Percentiles rank a stretch among this genome's conserved stretches.
phyloP scores from a whole-genome alignment of 2,797 vertebrate species.

The Rousettus madagascariensis region DNA sequence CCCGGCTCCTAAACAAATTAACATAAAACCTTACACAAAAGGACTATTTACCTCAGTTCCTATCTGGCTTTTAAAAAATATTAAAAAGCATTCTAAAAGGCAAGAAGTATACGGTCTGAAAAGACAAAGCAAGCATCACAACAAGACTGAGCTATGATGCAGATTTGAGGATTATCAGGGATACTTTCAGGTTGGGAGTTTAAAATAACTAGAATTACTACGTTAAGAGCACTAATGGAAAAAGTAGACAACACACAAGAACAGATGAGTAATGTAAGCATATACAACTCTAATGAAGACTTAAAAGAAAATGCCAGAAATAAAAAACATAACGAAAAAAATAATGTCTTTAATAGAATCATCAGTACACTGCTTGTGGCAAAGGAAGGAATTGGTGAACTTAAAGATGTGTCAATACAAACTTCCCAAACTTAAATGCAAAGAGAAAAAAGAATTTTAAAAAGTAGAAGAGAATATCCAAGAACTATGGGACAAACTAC shows the following conservation, averaged over 20 bases:
- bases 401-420: slow-evolving; percentile 30
- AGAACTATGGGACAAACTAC: slow-evolving; percentile 27
- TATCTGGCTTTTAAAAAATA: not conserved
- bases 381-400: slow-evolving; percentile 18
- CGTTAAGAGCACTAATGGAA: not conserved
- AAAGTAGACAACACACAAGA: slow-evolving; percentile 36
- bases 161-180: slow-evolving; percentile 9
- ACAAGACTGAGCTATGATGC: slow-evolving; percentile 36
- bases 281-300: not conserved
- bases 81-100: not conserved
- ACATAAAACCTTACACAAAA: not conserved
- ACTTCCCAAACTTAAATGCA: slow-evolving; percentile 21
- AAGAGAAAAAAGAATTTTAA: not conserved
- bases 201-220: slow-evolving; percentile 9
- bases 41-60: slow-evolving; percentile 12
- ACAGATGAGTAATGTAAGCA: not conserved
- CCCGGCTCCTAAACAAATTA: not conserved
- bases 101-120: slow-evolving; percentile 31
- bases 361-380: not conserved
- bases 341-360: slow-evolving; percentile 11
- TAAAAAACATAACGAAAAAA: slow-evolving; percentile 42
- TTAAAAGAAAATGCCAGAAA: slow-evolving; percentile 32
- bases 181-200: slow-evolving; percentile 39
- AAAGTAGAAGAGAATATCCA: slow-evolving; percentile 25
- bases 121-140: slow-evolving; percentile 23